phyloP scores from a whole-genome alignment of 1,140 invertebrate species.

The Caenorhabditis tropicalis region DNA sequence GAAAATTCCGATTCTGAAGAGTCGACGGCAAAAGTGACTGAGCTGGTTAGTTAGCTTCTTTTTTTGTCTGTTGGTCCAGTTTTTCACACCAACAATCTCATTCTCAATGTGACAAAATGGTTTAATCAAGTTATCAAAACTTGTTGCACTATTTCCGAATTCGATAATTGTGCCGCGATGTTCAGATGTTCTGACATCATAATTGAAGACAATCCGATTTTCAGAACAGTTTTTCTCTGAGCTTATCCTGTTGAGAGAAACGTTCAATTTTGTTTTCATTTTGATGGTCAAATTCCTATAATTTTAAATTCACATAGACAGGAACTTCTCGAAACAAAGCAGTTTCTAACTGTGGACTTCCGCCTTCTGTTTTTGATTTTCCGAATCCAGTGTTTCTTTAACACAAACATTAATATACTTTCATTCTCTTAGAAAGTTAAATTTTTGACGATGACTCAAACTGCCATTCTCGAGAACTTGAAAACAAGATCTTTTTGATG shows the following conservation, averaged over 20 bases:
- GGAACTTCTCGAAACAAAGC: neutral
- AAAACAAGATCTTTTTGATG: neutral
- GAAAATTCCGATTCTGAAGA: conserved; percentile 30
- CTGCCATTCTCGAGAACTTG: neutral
- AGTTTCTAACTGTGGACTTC: neutral
- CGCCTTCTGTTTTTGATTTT: neutral
- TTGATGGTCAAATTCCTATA: neutral
- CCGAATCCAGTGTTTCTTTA: neutral
- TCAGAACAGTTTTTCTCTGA: too few relatives aligned
- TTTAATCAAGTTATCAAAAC: conserved; percentile 8
- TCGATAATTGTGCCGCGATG: too few relatives aligned
- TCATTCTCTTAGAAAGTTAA: too few relatives aligned
- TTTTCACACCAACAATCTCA: conserved; percentile 2
- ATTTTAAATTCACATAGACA: neutral
- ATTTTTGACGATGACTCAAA: neutral
- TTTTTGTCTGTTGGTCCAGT: neutral
- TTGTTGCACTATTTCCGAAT: too few relatives aligned
- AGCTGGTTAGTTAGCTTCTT: conserved; percentile 31
- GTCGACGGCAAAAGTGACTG: neutral
- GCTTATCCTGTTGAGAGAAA: neutral
- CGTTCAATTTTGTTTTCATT: neutral
- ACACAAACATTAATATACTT: neutral
- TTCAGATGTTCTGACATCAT: too few relatives aligned
- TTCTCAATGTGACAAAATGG: neutral
- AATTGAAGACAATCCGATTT: too few relatives aligned